Evolutionary conservation across 2,888 invertebrate genomes (phyloP), one percentile per base, ranked within the genome.

Genomic region (Pelosia muscerda): DNA sequence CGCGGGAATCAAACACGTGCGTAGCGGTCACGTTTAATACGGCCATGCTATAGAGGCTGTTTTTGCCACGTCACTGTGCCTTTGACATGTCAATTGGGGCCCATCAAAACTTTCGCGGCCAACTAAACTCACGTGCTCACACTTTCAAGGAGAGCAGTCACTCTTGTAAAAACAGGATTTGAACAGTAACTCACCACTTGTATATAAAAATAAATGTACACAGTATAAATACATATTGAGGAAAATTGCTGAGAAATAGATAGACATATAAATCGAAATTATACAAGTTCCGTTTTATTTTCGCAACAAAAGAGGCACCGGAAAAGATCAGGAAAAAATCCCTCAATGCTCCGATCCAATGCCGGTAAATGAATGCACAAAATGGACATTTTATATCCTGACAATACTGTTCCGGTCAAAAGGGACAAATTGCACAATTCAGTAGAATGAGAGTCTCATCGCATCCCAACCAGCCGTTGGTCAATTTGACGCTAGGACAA

Each of bases 361-460:
- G n/a, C 2, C 49, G n/a, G 42, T 42, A n/a, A 49, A 49, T n/a
- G 49, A 49, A 49, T 49, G n/a, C 49, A 49, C 19, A 42, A 42
- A 42, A 49, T 49, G 49, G 49, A 49, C 8, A 38, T 15, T 49
- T 49, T n/a, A 49, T 49, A 49, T 49, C n/a, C n/a, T 49, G 9
- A 49, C 49, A 49, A 49, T 49, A 49, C 49, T n/a, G 49, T 49
- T 49, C 49, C 49, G n/a, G 49, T 49, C 49, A 49, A 49, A 49
- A 49, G 49, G 49, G 49, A 49, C 19, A n/a, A 49, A 55, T 55
- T 25, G 49, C 49, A 15, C 15, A n/a, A 49, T 49, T 49, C n/a
- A 49, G 49, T 49, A n/a, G 8, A 49, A 49, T 49, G 19, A n/a
- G 49, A n/a, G 49, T n/a, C 5, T 42, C 49, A 49, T 49, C 49